Conservation (phyloP, 2,888 invertebrate species). For the Diabrotica balteata region DNA sequence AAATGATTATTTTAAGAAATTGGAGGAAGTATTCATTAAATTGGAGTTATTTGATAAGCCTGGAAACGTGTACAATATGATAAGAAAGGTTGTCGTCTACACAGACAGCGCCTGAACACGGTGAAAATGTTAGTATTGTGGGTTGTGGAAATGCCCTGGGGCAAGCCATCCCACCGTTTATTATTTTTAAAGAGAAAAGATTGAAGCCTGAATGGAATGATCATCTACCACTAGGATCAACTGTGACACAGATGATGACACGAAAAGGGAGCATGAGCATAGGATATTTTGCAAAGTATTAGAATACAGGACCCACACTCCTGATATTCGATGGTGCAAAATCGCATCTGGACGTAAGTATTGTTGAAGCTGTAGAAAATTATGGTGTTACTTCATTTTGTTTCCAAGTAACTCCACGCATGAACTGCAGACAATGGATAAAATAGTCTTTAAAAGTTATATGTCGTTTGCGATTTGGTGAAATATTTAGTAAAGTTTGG, state of each 20-base stretch:
- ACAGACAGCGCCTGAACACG: too few species aligned
- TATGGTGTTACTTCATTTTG: too few species aligned
- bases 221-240: constrained; percentile 44
- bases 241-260: constrained; percentile 41
- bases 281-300: constrained; percentile 45
- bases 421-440: constrained; percentile 53
- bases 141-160: too few species aligned
- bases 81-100: constrained; percentile 47
- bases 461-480: constrained; percentile 49
- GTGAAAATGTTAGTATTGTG: too few species aligned
- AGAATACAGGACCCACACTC: constrained; percentile 39
- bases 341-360: too few species aligned
- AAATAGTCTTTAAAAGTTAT: constrained; percentile 48
- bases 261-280: constrained; percentile 48
- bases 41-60: constrained; percentile 41
- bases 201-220: too few species aligned
- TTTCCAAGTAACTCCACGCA: constrained; percentile 53
- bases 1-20: too few species aligned
- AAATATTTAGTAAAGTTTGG: too few species aligned
- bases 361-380: too few species aligned
- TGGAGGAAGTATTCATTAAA: constrained; percentile 38
- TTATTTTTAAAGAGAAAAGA: too few species aligned
- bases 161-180: too few species aligned
- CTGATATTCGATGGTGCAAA: too few species aligned
- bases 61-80: constrained; percentile 47